Conservation (phyloP, 2,113 vertebrate genomes). For the Callospermophilus lateralis region DNA sequence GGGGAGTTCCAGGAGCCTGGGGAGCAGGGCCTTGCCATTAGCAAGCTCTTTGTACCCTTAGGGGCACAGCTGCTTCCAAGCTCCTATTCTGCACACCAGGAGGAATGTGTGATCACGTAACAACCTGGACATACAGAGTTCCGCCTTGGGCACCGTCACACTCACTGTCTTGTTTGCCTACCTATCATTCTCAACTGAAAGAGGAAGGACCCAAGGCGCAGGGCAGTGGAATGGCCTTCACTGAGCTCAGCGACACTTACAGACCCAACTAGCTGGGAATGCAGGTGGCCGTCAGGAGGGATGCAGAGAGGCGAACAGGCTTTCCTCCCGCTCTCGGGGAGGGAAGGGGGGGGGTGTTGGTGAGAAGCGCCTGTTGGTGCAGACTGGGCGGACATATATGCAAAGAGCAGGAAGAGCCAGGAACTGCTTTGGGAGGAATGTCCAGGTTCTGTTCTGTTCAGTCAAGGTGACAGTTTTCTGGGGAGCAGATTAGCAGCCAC, state of each 20-base stretch:
- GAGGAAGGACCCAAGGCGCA: background rate
- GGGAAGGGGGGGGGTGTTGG: background rate
- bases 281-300: background rate
- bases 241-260: background rate
- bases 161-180: background rate
- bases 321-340: background rate
- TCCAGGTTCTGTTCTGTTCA: background rate
- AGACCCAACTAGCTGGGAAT: background rate
- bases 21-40: background rate
- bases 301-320: rapidly evolving
- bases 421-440: too few species aligned
- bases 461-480: background rate
- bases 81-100: background rate
- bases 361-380: too few species aligned
- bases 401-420: background rate
- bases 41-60: background rate
- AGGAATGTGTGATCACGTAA: background rate
- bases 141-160: too few species aligned
- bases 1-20: background rate
- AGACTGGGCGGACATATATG: background rate
- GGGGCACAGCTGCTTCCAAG: background rate
- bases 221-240: background rate
- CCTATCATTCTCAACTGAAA: background rate
- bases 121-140: background rate
- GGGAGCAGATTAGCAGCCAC: background rate